These are phyloP conservation scores for Onchidella celtica DNA, from an alignment of 2,888 invertebrate species.

Conservation along the genomic window DNA sequence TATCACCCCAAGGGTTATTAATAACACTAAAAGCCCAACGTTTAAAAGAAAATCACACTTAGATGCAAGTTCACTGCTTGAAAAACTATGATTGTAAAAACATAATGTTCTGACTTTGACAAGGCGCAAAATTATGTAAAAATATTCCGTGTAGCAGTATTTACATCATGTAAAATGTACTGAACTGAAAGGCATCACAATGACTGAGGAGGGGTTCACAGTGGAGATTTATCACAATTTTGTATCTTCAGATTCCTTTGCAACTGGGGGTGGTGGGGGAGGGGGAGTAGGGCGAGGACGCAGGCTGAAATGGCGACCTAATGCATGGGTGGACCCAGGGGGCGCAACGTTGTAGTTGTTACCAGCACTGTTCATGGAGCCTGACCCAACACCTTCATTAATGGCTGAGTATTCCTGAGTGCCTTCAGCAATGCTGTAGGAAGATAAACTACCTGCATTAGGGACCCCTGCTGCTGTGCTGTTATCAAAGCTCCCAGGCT, in stretches of 20 bases:
- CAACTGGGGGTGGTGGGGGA: slow-evolving; percentile 68
- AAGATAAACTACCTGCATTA: slow-evolving; percentile 53
- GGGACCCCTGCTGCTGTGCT: slow-evolving; percentile 7
- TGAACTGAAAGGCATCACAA: no score
- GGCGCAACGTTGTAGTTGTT: slow-evolving; percentile 27
- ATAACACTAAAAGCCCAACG: no score
- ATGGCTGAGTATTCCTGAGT: slow-evolving; percentile 1
- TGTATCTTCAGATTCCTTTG: slow-evolving; percentile 67
- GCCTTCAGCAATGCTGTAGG: slow-evolving; percentile 44
- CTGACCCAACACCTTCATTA: slow-evolving; percentile 33
- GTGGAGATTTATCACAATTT: slow-evolving; percentile 60
- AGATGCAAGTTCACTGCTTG: no score
- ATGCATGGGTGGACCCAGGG: slow-evolving; percentile 39
- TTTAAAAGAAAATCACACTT: no score
- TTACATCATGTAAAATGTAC: not conserved
- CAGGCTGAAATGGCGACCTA: slow-evolving; percentile 52
- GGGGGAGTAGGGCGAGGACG: slow-evolving; percentile 68
- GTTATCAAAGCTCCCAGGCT: slow-evolving; percentile 6
- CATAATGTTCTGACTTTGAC: no score
- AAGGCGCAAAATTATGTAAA: no score
- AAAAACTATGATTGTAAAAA: no score
- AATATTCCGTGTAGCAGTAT: no score
- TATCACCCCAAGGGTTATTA: no score
- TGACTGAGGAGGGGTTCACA: not conserved
- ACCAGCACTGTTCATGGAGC: slow-evolving; percentile 26